A percentile compares a stretch with the other conserved stretches of the same genome.
phyloP scores from a whole-genome alignment of 2,797 vertebrate genomes.

The Crocodylus rhombifer region DNA sequence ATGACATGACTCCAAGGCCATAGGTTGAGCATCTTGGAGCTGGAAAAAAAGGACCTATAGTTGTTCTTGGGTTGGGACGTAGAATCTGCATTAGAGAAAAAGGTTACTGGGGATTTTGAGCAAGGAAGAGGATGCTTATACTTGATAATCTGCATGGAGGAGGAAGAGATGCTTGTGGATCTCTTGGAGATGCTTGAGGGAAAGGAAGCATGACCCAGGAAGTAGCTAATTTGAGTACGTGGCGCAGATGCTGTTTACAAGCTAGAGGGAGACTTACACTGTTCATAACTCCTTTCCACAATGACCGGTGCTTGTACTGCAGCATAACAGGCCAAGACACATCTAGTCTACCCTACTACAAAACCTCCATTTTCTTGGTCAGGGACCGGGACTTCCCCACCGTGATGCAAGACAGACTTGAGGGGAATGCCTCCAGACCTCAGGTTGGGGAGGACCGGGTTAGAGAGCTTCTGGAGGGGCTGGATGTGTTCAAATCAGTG shows the following conservation, averaged over 20 bases:
- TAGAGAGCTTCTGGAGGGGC: no score
- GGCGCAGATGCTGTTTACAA: not conserved
- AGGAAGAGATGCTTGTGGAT: not conserved
- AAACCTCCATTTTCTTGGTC: not conserved
- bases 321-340: fast-evolving
- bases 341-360: not conserved
- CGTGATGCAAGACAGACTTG: no score
- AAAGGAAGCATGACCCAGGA: not conserved
- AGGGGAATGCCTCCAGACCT: no score
- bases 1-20: no score
- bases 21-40: not conserved
- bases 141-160: not conserved
- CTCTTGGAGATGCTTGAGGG: not conserved
- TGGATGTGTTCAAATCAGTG: no score
- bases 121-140: not conserved
- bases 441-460: no score
- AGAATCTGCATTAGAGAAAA: no score
- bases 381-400: no score
- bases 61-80: no score
- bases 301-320: not conserved
- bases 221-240: not conserved
- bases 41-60: not conserved
- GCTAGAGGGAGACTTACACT: not conserved
- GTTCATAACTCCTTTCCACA: not conserved
- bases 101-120: not conserved